Conservation (phyloP, 2,113 vertebrate species). For the Ophiodon elongatus region DNA sequence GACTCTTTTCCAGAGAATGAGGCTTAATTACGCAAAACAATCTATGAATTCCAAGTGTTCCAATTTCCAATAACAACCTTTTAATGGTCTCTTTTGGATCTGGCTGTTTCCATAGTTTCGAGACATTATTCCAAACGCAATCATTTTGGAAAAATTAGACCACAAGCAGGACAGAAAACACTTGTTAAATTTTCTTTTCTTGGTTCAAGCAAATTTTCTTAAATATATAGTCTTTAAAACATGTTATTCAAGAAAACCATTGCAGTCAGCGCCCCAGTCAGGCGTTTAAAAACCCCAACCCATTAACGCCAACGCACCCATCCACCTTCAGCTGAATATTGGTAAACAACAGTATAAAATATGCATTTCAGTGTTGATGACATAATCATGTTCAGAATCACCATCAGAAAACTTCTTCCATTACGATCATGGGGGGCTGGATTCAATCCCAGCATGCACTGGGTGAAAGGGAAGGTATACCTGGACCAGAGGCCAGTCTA, state of each 20-base stretch:
- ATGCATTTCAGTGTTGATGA: not conserved
- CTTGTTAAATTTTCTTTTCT: not conserved
- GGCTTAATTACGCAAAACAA: not conserved
- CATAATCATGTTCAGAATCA: not conserved
- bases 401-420: not conserved
- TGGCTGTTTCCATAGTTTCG: not conserved
- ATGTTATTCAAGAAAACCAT: not conserved
- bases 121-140: conserved; percentile 22
- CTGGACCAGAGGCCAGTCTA: not conserved
- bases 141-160: conserved; percentile 25
- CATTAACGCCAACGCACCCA: not conserved
- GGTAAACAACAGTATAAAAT: not conserved
- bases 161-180: conserved; percentile 19
- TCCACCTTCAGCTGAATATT: not conserved
- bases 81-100: conserved; percentile 5
- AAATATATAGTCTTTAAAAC: not conserved
- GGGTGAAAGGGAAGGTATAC: not conserved
- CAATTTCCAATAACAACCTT: conserved; percentile 23
- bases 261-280: no score
- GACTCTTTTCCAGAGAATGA: not conserved
- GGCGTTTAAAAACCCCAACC: not conserved
- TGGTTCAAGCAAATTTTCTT: not conserved
- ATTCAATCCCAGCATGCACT: conserved; percentile 8
- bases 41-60: conserved; percentile 16
- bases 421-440: not conserved